phyloP scores from a whole-genome alignment of 2,797 vertebrate species.

The Mormyrus hasselquistii region DNA sequence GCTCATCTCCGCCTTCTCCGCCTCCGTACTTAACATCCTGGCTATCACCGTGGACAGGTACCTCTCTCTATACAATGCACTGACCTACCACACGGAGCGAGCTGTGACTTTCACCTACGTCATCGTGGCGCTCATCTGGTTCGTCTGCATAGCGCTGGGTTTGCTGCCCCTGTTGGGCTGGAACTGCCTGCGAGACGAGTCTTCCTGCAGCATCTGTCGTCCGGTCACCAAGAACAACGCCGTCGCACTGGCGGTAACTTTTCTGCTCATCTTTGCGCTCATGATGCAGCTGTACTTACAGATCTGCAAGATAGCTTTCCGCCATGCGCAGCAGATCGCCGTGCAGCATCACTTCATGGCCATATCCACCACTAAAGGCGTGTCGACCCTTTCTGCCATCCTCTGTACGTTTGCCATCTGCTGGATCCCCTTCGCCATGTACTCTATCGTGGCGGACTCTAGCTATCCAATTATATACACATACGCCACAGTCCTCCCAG shows the following conservation, averaged over 20 bases:
- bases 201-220: constrained; percentile 74
- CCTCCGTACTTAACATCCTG: constrained; percentile 77
- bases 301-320: constrained; percentile 83
- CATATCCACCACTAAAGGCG: constrained; percentile 81
- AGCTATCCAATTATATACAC: constrained; percentile 78
- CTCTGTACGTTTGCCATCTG: constrained; percentile 81
- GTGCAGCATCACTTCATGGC: constrained; percentile 83
- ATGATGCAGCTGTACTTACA: constrained; percentile 89
- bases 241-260: constrained; percentile 72
- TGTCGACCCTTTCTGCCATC: constrained; percentile 80
- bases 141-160: constrained; percentile 65
- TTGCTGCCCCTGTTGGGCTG: constrained; percentile 77
- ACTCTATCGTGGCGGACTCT: constrained; percentile 79
- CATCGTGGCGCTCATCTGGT: constrained; percentile 73
- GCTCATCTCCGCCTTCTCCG: constrained; percentile 79
- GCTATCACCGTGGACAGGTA: constrained; percentile 88
- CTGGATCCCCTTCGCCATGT: constrained; percentile 85
- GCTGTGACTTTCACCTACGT: constrained; percentile 73
- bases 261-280: constrained; percentile 79
- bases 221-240: constrained; percentile 82
- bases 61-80: constrained; percentile 82
- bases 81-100: constrained; percentile 84
- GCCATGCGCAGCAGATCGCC: constrained; percentile 87
- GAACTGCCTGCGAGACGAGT: constrained; percentile 75
- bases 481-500: constrained; percentile 76